phyloP scores from a whole-genome alignment of 64 coral and sea anemone species.

The Stylophora pistillata region DNA sequence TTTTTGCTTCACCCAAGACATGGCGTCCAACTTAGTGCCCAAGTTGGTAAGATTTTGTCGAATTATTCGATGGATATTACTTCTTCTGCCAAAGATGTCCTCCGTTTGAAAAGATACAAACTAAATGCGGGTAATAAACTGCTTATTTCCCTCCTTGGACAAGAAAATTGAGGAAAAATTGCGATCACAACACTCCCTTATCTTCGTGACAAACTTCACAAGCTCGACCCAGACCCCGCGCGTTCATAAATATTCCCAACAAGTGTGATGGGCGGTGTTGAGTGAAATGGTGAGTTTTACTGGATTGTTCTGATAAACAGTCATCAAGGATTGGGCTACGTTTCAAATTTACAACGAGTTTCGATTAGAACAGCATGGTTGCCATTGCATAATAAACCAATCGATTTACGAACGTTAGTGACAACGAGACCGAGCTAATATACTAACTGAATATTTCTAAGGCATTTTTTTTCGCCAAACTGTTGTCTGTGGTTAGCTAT shows the following conservation, averaged over 20 bases:
- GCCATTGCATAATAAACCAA: background rate
- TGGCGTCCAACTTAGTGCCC: conserved; percentile 9
- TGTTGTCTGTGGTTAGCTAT: too few species aligned
- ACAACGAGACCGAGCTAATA: too few species aligned
- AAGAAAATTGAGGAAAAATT: background rate
- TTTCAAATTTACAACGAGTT: background rate
- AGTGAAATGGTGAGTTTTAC: background rate
- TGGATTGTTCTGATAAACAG: background rate
- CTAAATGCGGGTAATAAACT: background rate
- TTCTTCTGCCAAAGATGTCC: background rate
- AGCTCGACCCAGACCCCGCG: conserved; percentile 35
- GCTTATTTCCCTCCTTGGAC: background rate
- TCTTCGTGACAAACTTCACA: background rate
- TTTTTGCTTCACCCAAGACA: conserved; percentile 72
- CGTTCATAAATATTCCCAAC: background rate
- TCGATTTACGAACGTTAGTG: too few species aligned
- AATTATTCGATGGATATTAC: background rate
- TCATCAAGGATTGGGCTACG: background rate
- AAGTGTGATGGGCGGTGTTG: too few species aligned
- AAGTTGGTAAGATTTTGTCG: background rate
- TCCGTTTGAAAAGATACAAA: background rate
- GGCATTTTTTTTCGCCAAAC: too few species aligned
- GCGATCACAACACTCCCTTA: background rate
- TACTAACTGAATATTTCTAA: too few species aligned
- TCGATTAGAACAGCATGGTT: background rate